Conservation (phyloP, 2,888 invertebrate species). For the Drosophila testacea region DNA sequence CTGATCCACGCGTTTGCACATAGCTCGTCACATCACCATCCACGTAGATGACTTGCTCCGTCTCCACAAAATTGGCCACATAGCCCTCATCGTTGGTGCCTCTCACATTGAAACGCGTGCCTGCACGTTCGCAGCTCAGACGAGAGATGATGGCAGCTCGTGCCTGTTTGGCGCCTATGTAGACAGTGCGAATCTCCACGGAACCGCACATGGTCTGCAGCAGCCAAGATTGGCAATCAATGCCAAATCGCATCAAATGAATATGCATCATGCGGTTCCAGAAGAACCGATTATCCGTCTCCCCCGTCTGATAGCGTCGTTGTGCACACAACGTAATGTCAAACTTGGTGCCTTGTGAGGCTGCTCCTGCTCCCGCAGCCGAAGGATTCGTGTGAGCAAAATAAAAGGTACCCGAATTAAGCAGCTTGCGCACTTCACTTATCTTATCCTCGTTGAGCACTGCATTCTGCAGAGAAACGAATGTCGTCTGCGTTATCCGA, state of each 20-base stretch:
- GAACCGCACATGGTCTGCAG: constrained; percentile 98
- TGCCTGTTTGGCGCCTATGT: constrained; percentile 97
- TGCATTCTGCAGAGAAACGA: constrained; percentile 93
- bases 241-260: constrained; percentile 95
- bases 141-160: constrained; percentile 97
- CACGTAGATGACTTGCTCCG: constrained; percentile 97
- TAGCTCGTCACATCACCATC: constrained; percentile 96
- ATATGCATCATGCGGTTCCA: constrained; percentile 99
- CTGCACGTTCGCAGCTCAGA: constrained; percentile 98
- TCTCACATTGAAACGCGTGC: constrained; percentile 98
- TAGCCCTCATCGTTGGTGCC: constrained; percentile 99
- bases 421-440: constrained; percentile 91
- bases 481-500: constrained; percentile 96
- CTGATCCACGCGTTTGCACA: constrained; percentile 97
- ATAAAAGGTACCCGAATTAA: constrained; percentile 99
- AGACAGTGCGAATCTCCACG: constrained; percentile 98
- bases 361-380: constrained; percentile 45
- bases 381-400: constrained; percentile 88
- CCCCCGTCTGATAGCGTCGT: constrained; percentile 91
- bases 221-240: constrained; percentile 96
- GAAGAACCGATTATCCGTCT: constrained; percentile 98
- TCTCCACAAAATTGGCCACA: constrained; percentile 99
- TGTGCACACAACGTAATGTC: constrained; percentile 98
- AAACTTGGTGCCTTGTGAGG: constrained; percentile 86
- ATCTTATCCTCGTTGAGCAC: constrained; percentile 88